Conservation (phyloP, 2,888 invertebrate genomes). For the Caenorhabditis becei region DNA sequence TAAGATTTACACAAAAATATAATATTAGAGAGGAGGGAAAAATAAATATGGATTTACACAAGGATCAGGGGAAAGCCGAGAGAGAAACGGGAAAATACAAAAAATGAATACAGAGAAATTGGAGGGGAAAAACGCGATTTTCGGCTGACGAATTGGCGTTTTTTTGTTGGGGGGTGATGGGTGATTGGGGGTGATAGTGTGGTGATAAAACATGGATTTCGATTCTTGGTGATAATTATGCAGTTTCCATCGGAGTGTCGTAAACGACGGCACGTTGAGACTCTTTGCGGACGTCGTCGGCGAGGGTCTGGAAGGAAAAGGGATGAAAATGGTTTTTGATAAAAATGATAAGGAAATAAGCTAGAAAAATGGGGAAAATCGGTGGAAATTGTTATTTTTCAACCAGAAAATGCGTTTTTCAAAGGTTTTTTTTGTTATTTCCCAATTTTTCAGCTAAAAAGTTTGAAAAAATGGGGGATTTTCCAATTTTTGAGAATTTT, state of each 20-base stretch:
- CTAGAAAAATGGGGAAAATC: too few relatives aligned
- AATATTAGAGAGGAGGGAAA: neutral
- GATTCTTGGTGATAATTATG: slow-evolving; percentile 23
- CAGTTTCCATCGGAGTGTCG: slow-evolving; percentile 62
- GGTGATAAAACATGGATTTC: neutral
- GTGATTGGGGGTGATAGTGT: too few relatives aligned
- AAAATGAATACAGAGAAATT: neutral
- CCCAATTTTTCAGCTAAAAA: too few relatives aligned
- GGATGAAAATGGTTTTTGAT: too few relatives aligned
- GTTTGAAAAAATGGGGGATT: too few relatives aligned
- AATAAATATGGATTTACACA: slow-evolving; percentile 14
- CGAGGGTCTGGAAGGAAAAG: slow-evolving; percentile 35
- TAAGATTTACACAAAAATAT: neutral
- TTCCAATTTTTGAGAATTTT: too few relatives aligned
- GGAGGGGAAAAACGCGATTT: too few relatives aligned
- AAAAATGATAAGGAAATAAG: too few relatives aligned
- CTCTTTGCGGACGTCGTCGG: slow-evolving; percentile 46
- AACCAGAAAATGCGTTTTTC: too few relatives aligned
- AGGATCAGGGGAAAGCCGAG: too few relatives aligned
- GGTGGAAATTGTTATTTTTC: slow-evolving; percentile 1
- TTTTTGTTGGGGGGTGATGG: neutral
- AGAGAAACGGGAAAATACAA: neutral
- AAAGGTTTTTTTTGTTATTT: too few relatives aligned
- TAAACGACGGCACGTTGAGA: slow-evolving; percentile 59
- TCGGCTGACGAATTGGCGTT: too few relatives aligned